phyloP scores from a whole-genome alignment of 1,140 invertebrate species.

The Pemphigus obesinymphae region DNA sequence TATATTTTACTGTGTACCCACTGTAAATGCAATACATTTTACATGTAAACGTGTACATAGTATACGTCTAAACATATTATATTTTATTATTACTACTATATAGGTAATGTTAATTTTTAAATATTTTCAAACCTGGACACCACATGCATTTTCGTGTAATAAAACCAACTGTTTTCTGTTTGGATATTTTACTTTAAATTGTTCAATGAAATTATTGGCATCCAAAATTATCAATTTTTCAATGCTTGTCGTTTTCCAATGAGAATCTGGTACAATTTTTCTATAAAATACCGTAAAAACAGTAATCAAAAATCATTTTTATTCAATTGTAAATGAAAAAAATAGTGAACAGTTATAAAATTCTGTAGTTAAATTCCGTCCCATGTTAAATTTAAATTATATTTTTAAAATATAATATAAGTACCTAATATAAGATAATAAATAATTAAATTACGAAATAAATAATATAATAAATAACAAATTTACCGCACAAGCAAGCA shows the following conservation, averaged over 20 bases:
- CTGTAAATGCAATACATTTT: neutral
- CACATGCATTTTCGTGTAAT: conserved; percentile 76
- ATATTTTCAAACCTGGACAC: conserved; percentile 55
- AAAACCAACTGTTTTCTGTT: conserved; percentile 68
- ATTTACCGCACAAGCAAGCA: too few species aligned
- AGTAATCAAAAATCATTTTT: too few species aligned
- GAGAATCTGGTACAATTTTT: conserved; percentile 57
- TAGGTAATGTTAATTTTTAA: too few species aligned
- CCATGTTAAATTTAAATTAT: too few species aligned
- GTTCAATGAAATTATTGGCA: conserved; percentile 77
- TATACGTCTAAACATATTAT: neutral
- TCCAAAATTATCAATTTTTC: conserved; percentile 71
- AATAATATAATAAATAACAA: too few species aligned
- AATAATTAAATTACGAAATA: too few species aligned
- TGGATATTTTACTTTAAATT: conserved; percentile 64
- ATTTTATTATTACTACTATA: neutral
- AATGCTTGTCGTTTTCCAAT: conserved; percentile 67
- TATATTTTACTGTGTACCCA: neutral
- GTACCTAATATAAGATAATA: too few species aligned
- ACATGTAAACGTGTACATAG: neutral
- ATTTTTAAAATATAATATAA: too few species aligned
- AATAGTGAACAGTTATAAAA: too few species aligned
- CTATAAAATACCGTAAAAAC: neutral
- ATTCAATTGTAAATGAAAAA: too few species aligned
- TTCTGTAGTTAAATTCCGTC: too few species aligned